Base-by-base conservation (phyloP, 1,140 invertebrate species). In the Coelopa frigida region DNA sequence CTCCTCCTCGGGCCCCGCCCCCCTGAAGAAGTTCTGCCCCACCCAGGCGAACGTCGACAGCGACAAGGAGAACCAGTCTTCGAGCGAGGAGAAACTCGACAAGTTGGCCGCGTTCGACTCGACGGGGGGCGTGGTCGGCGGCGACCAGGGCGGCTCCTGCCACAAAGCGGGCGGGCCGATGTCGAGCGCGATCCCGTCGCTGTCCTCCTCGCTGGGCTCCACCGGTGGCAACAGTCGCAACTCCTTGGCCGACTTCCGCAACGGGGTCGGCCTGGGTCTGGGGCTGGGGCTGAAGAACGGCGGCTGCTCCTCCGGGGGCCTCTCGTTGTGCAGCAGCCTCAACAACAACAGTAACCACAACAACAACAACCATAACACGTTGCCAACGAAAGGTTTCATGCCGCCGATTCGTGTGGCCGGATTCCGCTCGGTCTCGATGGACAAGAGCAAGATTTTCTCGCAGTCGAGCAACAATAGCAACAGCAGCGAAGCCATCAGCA, bases 51-150 rank as follows among this genome's bases (percentile, higher is more conserved):
- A 76, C 26, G 65, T 79, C 39, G 78, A 82, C 51, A 78, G 78
- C 53, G 81, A 84, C 56, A 83, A 83, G 70, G 79, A 81, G 57
- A 82, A 83, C 57, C 78, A 69, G 48, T 63, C 65, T 12, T 56
- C 61, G 27, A 63, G 55, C 44, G 66, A 68, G 48, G 58, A 64
- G 35, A 61, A 60, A 46, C 52, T 61, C n/a, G 55, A 64, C 44
- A 58, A 61, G 41, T 43, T 60, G 32, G 43, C 52, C 45, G 63
- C 57, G 54, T 43, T 42, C 31, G 59, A 64, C 15, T 36, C 52
- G 37, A 47, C 52, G 57, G 50, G 24, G 36, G 42, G 35, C 8
- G n/a, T n/a, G n/a, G n/a, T n/a, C n/a, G n/a, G n/a, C n/a, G n/a
- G n/a, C 50, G 46, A 6, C 8, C 14, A 6, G 14, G 20, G 20